Evolutionary conservation across 92 coral and sea anemone genomes (phyloP).

Genomic region (Porites cylindrica): DNA sequence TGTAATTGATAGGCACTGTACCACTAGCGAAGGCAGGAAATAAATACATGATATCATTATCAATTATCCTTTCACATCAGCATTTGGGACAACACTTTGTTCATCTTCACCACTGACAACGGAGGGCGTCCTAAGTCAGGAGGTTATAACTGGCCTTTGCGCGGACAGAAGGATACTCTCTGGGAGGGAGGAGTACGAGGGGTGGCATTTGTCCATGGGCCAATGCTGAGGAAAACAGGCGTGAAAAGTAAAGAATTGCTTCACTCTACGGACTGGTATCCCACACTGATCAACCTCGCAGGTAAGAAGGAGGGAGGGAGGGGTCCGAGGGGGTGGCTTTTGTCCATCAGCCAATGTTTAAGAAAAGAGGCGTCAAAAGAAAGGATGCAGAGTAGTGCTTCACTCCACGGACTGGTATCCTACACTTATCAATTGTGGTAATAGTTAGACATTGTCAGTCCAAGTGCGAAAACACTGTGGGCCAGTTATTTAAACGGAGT

Average conservation of each 20-base stretch:
- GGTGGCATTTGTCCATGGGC: slow-evolving; percentile 80
- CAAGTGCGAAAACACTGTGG: no score
- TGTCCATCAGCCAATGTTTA: no score
- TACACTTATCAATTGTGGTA: no score
- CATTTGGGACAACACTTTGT: slow-evolving; percentile 78
- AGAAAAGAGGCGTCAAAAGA: no score
- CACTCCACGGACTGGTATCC: no score
- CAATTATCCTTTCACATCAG: slow-evolving; percentile 23
- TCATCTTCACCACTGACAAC: slow-evolving; percentile 84
- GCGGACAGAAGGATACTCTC: slow-evolving; percentile 77
- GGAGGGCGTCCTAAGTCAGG: slow-evolving; percentile 74
- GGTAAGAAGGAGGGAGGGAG: slow-evolving; percentile 33
- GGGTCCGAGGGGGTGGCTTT: no score
- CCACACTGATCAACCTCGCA: slow-evolving; percentile 69
- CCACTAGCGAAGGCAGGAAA: no score
- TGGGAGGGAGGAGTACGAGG: slow-evolving; percentile 93
- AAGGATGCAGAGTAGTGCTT: no score
- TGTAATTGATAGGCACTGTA: no score
- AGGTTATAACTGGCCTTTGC: slow-evolving; percentile 84
- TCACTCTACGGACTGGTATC: slow-evolving; percentile 90
- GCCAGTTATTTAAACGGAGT: no score
- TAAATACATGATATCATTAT: no score
- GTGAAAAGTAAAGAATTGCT: slow-evolving; percentile 61
- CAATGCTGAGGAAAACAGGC: slow-evolving; percentile 57
- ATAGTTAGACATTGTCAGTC: no score